Base-by-base conservation (phyloP, 2,113 vertebrate species). In the Nerophis lumbriciformis region DNA sequence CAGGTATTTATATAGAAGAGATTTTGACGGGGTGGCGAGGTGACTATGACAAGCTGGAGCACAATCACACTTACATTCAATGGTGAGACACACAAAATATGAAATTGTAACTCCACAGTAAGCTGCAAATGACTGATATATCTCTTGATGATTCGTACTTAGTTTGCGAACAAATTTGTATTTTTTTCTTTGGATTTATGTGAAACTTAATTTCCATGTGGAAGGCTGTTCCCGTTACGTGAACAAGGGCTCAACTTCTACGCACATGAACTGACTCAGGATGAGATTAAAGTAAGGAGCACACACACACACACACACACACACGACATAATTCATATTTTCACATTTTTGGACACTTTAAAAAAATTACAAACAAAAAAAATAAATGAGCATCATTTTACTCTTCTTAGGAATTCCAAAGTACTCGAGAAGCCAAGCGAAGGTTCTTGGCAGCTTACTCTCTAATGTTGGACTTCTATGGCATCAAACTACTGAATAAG, bases 201-300 rank as follows among this genome's bases (percentile, higher is more conserved):
- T 42, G 3, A 42, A 42, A 42, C 1, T 8, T 5, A 7, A 6
- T 47, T 5, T 45, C 8, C 48, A 16, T 49, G 15, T 59, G 64
- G 66, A 77, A 99, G 97, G 97, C 92, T 99, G 81, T 98, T 99
- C 52, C 97, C 97, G 53, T 86, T 98, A 80, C 90, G 96, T 90
- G 97, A 99, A 78, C 97, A 98, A 94, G 97, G 97, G 80, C 91
- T 99, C 76, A 99, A 98, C 90, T 97, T 94, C 84, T 98, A 97
- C 85, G 96, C 97, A 88, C 94, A 98, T 82, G 97, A 99, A 90
- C 91, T 99, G 88, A 98, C 94, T 88, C 93, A 96, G 74, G 94
- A 95, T 60, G 97, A 99, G 93, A 98, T 99, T 77, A 96, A 99
- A 93, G 97, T 98, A 92, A 91, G 59, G 64, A 49, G 54, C 21